Conservation (phyloP, 2,888 invertebrate genomes). For the Monochamus alternatus region DNA sequence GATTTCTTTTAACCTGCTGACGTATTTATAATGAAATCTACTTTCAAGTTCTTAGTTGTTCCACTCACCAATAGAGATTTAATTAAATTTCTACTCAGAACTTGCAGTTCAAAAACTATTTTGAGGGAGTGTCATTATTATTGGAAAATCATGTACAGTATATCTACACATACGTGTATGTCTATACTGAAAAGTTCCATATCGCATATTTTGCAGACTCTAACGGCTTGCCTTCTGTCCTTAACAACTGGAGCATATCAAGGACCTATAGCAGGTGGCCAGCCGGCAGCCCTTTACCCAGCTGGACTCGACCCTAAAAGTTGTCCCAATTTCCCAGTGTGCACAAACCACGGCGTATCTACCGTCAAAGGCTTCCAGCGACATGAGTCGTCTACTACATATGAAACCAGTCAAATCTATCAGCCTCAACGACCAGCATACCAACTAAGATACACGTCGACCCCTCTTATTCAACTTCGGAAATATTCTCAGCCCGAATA, state of each 20-base stretch:
- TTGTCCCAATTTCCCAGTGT: conserved; percentile 64
- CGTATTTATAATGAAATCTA: too few relatives aligned
- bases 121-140: too few relatives aligned
- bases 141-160: too few relatives aligned
- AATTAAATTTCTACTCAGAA: too few relatives aligned
- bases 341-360: conserved; percentile 62
- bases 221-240: conserved; percentile 60
- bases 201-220: conserved; percentile 55
- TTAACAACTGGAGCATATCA: conserved; percentile 56
- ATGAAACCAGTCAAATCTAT: not conserved
- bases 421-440: not conserved
- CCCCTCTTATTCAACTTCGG: not conserved
- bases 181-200: too few relatives aligned
- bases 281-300: conserved; percentile 61
- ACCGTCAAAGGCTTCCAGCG: conserved; percentile 44
- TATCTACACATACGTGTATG: too few relatives aligned
- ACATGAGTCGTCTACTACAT: not conserved
- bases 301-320: conserved; percentile 63
- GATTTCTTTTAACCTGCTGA: too few relatives aligned
- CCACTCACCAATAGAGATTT: too few relatives aligned
- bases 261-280: conserved; percentile 62
- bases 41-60: too few relatives aligned
- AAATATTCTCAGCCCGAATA: not conserved
- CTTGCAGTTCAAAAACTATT: too few relatives aligned
- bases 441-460: not conserved